Percentiles rank a stretch among this genome's conserved stretches.
These are phyloP conservation scores for Aspiorhynchus laticeps DNA, from an alignment of 2,113 vertebrate species.

Conservation along the genomic window DNA sequence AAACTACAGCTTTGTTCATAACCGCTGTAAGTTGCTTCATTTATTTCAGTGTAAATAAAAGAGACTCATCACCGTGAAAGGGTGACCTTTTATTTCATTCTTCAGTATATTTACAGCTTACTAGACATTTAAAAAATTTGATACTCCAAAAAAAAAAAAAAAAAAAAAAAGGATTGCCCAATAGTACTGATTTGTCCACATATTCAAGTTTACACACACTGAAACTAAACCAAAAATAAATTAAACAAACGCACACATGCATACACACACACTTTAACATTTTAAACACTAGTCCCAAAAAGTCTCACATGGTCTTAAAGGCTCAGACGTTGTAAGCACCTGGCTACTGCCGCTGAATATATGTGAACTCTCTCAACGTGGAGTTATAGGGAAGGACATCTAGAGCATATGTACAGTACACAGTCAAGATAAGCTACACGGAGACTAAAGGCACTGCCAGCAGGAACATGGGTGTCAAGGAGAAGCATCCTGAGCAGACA, in stretches of 20 bases:
- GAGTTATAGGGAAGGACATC: constrained; percentile 40
- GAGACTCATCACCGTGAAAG: constrained; percentile 55
- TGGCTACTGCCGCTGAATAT: constrained; percentile 15
- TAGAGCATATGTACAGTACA: constrained; percentile 46
- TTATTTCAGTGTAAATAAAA: neutral
- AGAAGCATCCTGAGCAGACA: constrained; percentile 35
- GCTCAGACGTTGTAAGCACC: constrained; percentile 42
- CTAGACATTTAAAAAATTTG: constrained; percentile 69
- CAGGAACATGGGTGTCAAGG: constrained; percentile 57
- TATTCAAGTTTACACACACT: constrained; percentile 57
- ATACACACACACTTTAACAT: neutral
- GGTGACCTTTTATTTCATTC: constrained; percentile 72
- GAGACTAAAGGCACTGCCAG: constrained; percentile 78
- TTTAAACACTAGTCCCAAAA: constrained; percentile 24
- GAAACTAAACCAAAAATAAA: constrained; percentile 72
- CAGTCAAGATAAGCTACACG: constrained; percentile 56
- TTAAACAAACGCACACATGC: constrained; percentile 60
- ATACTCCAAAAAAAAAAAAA: constrained; percentile 52
- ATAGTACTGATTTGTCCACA: constrained; percentile 66
- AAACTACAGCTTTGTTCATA: neutral
- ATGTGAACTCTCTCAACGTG: constrained; percentile 10
- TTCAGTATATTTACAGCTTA: constrained; percentile 73
- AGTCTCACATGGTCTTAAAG: neutral
- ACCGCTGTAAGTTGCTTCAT: neutral
- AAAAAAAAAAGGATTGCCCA: constrained; percentile 48